Percentiles rank a stretch among this genome's conserved stretches.
Evolutionary conservation across 2,113 vertebrate species (phyloP).

Genomic region (Anguilla rostrata): DNA sequence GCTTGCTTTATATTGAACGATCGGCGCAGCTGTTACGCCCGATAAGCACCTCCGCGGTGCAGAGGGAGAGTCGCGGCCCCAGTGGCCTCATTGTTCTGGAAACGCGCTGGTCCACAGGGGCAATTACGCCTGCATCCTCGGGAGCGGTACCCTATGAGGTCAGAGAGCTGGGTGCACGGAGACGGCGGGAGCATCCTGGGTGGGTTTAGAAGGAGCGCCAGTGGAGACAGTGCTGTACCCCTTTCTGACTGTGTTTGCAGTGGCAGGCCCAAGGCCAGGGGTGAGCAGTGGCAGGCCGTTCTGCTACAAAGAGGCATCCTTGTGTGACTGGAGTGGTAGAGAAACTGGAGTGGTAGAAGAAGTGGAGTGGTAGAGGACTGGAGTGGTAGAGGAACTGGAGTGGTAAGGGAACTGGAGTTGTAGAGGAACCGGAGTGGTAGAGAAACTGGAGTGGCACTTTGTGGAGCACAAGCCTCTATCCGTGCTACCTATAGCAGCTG

Average conservation of each 20-base stretch:
- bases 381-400: too few relatives aligned
- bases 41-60: constrained; percentile 72
- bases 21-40: constrained; percentile 69
- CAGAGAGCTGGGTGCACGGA: neutral
- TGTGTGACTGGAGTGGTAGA: neutral
- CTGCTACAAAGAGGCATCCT: neutral
- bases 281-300: neutral
- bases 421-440: too few relatives aligned
- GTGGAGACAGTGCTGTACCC: neutral
- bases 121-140: constrained; percentile 21
- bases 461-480: neutral
- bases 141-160: constrained; percentile 6
- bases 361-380: too few relatives aligned
- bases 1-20: constrained; percentile 64
- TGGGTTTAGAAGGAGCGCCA: neutral
- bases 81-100: constrained; percentile 36
- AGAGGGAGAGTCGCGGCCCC: constrained; percentile 31
- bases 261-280: neutral
- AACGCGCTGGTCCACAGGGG: constrained; percentile 36
- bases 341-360: neutral
- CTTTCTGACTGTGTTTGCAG: neutral
- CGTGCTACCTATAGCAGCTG: neutral
- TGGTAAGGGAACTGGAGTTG: too few relatives aligned
- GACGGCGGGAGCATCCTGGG: neutral
- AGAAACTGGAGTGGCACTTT: neutral